Evolutionary conservation across 2,797 vertebrate genomes (phyloP).

Genomic region (Pygocentrus nattereri): DNA sequence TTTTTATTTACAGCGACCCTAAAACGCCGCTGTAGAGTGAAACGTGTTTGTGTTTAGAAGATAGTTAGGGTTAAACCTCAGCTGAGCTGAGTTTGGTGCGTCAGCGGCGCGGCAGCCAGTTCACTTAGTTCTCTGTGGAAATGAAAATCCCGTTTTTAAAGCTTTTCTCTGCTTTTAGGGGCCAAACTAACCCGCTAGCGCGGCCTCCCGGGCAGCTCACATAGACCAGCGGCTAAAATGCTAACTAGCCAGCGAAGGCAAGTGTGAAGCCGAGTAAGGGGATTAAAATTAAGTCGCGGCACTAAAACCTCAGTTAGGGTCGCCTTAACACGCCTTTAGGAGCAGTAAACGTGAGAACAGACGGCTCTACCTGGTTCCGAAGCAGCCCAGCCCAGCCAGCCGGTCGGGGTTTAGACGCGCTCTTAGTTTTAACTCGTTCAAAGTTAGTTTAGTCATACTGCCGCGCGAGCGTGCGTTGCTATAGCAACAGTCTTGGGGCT

Average conservation of each 20-base stretch:
- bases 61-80: no score
- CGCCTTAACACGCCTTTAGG: background rate
- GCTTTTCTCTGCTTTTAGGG: background rate
- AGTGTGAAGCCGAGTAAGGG: no score
- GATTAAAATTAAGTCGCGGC: no score
- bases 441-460: constrained; percentile 13
- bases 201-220: no score
- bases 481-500: constrained; percentile 70
- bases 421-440: background rate
- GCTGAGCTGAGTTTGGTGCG: background rate
- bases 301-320: no score
- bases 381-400: background rate
- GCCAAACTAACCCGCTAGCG: background rate
- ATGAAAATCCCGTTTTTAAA: background rate
- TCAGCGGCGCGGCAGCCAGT: background rate
- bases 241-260: no score
- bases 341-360: background rate
- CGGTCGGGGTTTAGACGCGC: background rate
- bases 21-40: no score
- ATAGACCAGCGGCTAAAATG: no score
- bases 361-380: background rate
- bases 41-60: no score
- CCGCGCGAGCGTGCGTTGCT: constrained; percentile 64
- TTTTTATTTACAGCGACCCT: no score
- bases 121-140: background rate